Base-by-base conservation (phyloP, 2,888 invertebrate species). In the Dryobotodes eremita region DNA sequence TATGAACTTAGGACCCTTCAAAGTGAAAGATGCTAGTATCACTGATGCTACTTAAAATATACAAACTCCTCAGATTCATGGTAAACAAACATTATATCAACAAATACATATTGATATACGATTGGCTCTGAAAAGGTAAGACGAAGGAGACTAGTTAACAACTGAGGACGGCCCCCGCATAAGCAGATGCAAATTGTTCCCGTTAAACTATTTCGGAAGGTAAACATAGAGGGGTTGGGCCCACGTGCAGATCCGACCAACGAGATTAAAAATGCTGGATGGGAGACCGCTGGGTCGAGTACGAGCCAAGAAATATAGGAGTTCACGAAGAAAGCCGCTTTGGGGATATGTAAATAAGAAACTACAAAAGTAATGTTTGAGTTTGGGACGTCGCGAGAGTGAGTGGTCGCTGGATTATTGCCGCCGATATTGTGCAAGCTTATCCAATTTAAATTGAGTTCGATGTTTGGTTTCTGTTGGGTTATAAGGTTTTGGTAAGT, bases 161-260 rank as follows among this genome's bases (percentile, higher is more conserved):
- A 96, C 94, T 91, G 92, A 95, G 96, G 96, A 95, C 94, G 96
- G 95, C 92, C 95, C 92, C 89, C 92, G 96, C 95, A 96, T 96
- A 97, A 96, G 94, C 93, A 96, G 94, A 97, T 97, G 97, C 96
- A 97, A 97, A 97, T 97, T 96, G 97, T 95, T 94, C 94, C 95
- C 95, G 97, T 96, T 96, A 96, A 97, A 97, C 97, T 97, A 97
- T 97, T 97, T 96, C 95, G 94, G 95, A 95, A 96, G 96, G 96
- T 96, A 97, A 96, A 97, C 96, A 97, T 90, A 93, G 95, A 95
- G 96, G 94, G 95, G 90, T 92, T 89, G 92, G 92, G 91, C 94
- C 94, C 96, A 95, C 95, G 96, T 95, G 95, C 90, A 95, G 95
- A 95, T 95, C 95, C 95, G 92, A 89, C 90, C 93, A 95, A 96